Percentiles rank a stretch among this genome's conserved stretches.
phyloP scores from a whole-genome alignment of 2,888 invertebrate genomes.

The Oscheius sp. region DNA sequence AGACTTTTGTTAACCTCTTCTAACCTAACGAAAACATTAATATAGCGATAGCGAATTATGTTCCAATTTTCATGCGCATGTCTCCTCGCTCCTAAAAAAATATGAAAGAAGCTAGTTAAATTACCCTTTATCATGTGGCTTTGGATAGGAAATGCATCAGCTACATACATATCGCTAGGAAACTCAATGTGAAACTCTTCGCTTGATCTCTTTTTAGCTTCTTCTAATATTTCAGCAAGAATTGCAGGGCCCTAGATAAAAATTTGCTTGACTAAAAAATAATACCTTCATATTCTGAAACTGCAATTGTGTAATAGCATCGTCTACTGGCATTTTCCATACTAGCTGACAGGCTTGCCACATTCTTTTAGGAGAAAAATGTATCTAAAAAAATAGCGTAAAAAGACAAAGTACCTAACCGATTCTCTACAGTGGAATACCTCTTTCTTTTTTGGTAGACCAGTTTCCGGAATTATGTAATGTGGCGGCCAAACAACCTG shows the following conservation, averaged over 20 bases:
- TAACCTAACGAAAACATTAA: conserved; percentile 65
- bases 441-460: conserved; percentile 63
- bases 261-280: not conserved
- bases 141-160: conserved; percentile 66
- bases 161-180: conserved; percentile 65
- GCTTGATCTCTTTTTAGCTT: conserved; percentile 61
- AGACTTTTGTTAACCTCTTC: conserved; percentile 54
- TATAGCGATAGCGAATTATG: conserved; percentile 64
- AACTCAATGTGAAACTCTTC: conserved; percentile 65
- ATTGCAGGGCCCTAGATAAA: conserved; percentile 44
- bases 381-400: conserved; percentile 31
- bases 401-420: conserved; percentile 21
- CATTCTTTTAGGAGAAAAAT: conserved; percentile 64
- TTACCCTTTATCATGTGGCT: conserved; percentile 63
- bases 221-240: conserved; percentile 57
- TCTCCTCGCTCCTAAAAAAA: conserved; percentile 51
- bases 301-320: conserved; percentile 60
- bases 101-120: too few species aligned
- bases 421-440: conserved; percentile 55
- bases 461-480: conserved; percentile 67
- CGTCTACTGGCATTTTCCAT: conserved; percentile 65
- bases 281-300: conserved; percentile 57
- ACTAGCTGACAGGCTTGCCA: conserved; percentile 66
- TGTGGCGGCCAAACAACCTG: conserved; percentile 68
- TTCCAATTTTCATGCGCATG: conserved; percentile 67